These are phyloP conservation scores for Plagodis dolabraria DNA, from an alignment of 2,888 invertebrate genomes.

Conservation along the genomic window DNA sequence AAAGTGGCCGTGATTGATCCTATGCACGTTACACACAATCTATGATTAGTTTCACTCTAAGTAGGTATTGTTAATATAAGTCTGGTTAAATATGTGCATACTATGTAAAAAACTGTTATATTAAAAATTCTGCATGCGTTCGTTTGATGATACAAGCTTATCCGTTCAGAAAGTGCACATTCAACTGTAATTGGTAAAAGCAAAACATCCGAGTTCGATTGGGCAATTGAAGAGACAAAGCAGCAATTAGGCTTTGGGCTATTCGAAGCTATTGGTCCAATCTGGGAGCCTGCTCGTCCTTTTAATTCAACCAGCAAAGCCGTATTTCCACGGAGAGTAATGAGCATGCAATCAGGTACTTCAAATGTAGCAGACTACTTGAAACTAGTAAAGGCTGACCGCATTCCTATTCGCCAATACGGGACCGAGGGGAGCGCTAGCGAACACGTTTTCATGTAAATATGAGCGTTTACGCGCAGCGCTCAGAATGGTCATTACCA, in stretches of 20 bases:
- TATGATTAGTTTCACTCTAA: too few relatives aligned
- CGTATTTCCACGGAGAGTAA: constrained; percentile 45
- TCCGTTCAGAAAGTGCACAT: constrained; percentile 23
- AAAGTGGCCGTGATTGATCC: constrained; percentile 56
- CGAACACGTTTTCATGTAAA: constrained; percentile 74
- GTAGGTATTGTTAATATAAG: too few relatives aligned
- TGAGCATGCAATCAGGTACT: constrained; percentile 45
- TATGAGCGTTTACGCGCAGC: constrained; percentile 72
- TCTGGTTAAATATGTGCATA: too few relatives aligned
- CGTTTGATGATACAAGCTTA: constrained; percentile 1
- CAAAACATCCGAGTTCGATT: constrained; percentile 47
- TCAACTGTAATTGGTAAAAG: constrained; percentile 42
- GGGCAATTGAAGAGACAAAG: constrained; percentile 50
- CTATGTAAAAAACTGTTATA: too few relatives aligned
- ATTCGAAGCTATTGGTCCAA: constrained; percentile 40
- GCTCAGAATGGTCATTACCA: constrained; percentile 76
- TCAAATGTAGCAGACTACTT: constrained; percentile 7
- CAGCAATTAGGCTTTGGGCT: constrained; percentile 47
- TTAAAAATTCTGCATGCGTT: too few relatives aligned
- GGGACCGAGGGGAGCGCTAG: constrained; percentile 53
- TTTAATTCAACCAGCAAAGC: constrained; percentile 46
- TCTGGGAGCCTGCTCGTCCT: constrained; percentile 40
- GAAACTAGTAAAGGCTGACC: constrained; percentile 35
- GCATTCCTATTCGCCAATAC: constrained; percentile 50
- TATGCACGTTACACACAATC: constrained; percentile 26